Evolutionary conservation across 92 coral and sea anemone species (phyloP).

Genomic region (Paragorgia papillata): DNA sequence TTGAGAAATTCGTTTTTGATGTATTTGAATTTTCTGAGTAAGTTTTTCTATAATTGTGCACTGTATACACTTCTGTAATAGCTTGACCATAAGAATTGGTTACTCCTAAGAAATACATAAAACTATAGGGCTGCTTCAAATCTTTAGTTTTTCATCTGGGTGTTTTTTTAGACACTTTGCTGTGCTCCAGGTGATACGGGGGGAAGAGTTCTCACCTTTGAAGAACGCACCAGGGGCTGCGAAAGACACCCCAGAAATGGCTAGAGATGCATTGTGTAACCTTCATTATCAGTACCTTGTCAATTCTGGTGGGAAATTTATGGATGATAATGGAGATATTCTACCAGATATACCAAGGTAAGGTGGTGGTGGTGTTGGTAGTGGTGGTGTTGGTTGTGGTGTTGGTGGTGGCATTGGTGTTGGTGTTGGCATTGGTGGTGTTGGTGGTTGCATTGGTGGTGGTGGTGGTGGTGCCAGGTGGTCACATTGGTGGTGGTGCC

Average conservation of each 20-base stretch:
- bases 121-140: no score
- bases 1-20: conserved; percentile 98
- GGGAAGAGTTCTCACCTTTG: conserved; percentile 90
- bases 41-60: conserved; percentile 25
- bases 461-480: no score
- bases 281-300: conserved; percentile 73
- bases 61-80: background rate
- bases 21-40: conserved; percentile 91
- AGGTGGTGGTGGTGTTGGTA: no score
- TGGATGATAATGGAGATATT: conserved; percentile 64
- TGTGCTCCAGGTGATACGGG: conserved; percentile 82
- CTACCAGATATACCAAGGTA: conserved; percentile 56
- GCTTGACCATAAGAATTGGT: no score
- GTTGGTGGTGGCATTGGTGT: no score
- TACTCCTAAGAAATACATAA: no score
- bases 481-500: no score
- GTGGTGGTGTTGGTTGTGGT: no score
- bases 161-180: conserved; percentile 92
- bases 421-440: no score
- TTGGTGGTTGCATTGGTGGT: no score
- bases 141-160: no score
- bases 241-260: conserved; percentile 85
- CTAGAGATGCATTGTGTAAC: conserved; percentile 60
- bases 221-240: conserved; percentile 80
- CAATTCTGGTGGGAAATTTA: conserved; percentile 86